Base-by-base conservation (phyloP, 2,888 invertebrate species). In the Dryobotodes eremita region DNA sequence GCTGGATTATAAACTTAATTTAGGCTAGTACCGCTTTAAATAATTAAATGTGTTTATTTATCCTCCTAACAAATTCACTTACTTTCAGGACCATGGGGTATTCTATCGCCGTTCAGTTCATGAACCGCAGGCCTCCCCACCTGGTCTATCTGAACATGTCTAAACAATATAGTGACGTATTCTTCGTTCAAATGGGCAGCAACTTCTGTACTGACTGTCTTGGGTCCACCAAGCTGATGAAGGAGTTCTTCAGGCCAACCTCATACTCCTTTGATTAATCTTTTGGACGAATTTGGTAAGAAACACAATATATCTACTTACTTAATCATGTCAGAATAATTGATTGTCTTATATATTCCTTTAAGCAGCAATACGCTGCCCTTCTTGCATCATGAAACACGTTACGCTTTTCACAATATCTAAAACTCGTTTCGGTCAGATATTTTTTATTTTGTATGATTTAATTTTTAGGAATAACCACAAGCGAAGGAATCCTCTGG, bases 221-320 rank as follows among this genome's bases (percentile, higher is more conserved):
- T 86, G 98, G 98, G 93, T 98, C 98, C 93, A 98, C 98, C 92
- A 97, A 97, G 90, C 96, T 98, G 91, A 98, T 99, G 90, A 97
- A 98, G 79, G 98, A 98, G 89, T 97, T 98, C 48, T 98, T 99
- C 94, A 97, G 98, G 98, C 82, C 97, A 98, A 75, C 98, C 99
- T 66, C 97, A 98, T 90, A 98, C 98, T 48, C 98, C 98, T 86
- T 98, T 98, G 92, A 98, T 98, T 95, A 97, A 97, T 91, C 97
- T 98, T 72, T 96, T 99, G 71, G 98, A 98, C 86, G 98, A 98
- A 89, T 98, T 98, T 91, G 98, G 98, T 99, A 94, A 98, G 98
- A 84, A 68, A 62, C 11, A 36, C 8, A 50, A 50, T 6, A 69
- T 20, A n/a, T n/a, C n/a, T n/a, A 46, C 50, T 64, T 64, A n/a